Base-by-base conservation (phyloP, 2,797 vertebrate genomes). In the Rhadinocentrus ornatus region DNA sequence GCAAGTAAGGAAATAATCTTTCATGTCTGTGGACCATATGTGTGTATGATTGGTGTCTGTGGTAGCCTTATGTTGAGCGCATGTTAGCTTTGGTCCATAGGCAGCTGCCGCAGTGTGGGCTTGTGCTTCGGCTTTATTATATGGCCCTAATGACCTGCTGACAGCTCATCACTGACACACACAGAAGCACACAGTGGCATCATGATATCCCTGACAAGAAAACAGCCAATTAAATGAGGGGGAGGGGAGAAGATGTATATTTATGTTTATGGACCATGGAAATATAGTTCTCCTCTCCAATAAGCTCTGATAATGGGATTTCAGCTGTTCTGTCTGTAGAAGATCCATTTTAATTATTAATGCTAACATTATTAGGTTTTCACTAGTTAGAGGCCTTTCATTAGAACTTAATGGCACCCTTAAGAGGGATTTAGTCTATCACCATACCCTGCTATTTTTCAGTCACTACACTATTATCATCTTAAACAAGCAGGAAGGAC, bases 281-380 rank as follows among this genome's bases (percentile, higher is more conserved):
- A 75, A 81, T 69, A 48, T 77, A 78, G 22, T 16, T 62, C n/a
- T 31, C 16, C 24, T 76, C 82, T 67, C 69, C 85, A 59, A 78
- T 62, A 66, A 62, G 44, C 89, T 94, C 92, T 90, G 82, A 87
- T 94, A 95, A 93, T 95, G 94, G 93, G 90, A 92, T 93, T 95
- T 96, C 94, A 95, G 95, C 95, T 94, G 77, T 95, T 96, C 93
- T 93, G 89, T 93, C 92, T 91, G 67, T 67, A 86, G 80, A 95
- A 95, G 95, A 95, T 92, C 94, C 91, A 90, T 95, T 95, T 96
- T 96, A 98, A 98, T 97, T 96, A 98, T 97, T 97, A 96, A 97
- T 93, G 94, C 91, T 77, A 76, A 87, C 94, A 96, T 97, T 96
- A 97, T 97, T 97, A 96, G 95, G 88, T 93, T 94, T 95, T 96